Percentiles rank a stretch among this genome's conserved stretches.
phyloP scores from a whole-genome alignment of 2,797 vertebrate species.

The Eleutherodactylus coqui region DNA sequence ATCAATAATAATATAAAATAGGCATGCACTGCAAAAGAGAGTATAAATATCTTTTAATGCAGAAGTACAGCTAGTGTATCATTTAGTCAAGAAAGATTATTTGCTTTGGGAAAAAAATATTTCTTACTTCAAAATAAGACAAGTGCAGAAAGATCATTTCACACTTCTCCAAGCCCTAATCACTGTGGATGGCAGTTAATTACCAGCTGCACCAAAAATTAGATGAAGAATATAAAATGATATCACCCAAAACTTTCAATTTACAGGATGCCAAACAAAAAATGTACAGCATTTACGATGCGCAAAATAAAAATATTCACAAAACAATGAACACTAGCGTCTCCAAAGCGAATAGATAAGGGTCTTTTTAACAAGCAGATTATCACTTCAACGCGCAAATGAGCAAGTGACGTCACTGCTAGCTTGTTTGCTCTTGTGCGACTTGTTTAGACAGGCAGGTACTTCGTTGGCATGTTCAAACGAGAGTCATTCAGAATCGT shows the following conservation, averaged over 20 bases:
- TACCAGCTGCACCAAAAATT: constrained; percentile 43
- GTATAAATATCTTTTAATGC: constrained; percentile 2
- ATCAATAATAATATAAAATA: neutral
- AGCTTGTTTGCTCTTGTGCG: too few relatives aligned
- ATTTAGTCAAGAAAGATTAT: constrained; percentile 21
- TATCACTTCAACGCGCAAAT: too few relatives aligned
- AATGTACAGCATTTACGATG: neutral
- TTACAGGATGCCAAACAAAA: constrained; percentile 8
- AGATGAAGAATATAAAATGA: constrained; percentile 34
- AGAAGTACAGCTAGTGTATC: neutral
- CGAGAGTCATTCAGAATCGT: too few relatives aligned
- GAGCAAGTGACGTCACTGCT: too few relatives aligned
- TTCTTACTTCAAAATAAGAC: constrained; percentile 30
- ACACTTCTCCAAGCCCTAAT: constrained; percentile 53
- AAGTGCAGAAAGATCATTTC: constrained; percentile 47
- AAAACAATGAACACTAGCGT: neutral
- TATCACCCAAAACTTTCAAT: constrained; percentile 39
- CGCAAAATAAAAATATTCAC: neutral
- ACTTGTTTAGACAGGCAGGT: too few relatives aligned
- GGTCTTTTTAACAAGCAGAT: too few relatives aligned
- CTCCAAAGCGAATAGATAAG: too few relatives aligned
- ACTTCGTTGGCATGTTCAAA: too few relatives aligned
- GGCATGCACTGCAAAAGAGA: neutral
- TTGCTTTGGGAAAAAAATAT: constrained; percentile 21
- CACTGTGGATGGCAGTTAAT: constrained; percentile 42